Evolutionary conservation across 37 sponge, comb jelly and placozoan species (phyloP), one percentile per base, ranked within the genome.

Genomic region (Ephydatia muelleri): DNA sequence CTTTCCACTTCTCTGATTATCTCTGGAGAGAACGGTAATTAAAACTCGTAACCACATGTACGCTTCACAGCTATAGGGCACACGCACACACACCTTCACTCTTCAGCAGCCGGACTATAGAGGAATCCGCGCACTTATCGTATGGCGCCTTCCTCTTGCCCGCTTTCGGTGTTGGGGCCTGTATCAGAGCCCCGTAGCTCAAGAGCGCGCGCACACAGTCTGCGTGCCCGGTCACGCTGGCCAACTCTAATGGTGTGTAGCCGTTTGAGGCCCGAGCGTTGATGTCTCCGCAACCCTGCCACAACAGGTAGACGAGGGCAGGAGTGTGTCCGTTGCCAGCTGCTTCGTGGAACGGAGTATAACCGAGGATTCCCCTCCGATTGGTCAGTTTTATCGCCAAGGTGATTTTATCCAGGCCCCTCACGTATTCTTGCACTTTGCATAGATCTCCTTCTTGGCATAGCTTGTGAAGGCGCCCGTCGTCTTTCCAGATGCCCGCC

Each of bases 271-370:
- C 78, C 2, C 72, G 77, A 68, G 72, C 76, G 78, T 88, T 88
- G 0, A 82, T 65, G 37, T 25, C 82, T 36, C 9, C 76, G 64
- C 0, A 22, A 14, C 25, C 48, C 48, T 6, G 57, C 1, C 26
- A 5, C 36, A 89, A 76, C 34, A 89, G 67, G 35, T 48, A 72
- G 33, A 84, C 76, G 67, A 89, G 49, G 12, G 79, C 85, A 33
- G 83, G 47, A 2, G 38, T 5, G 12, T 89, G 75, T 33, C 92
- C 92, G 1, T 57, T 76, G 49, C 38, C 78, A 36, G 34, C 81
- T 3, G 94, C 91, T 65, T 94, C 94, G 72, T 94, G 94, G 21
- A 94, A 85, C 5, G 94, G 94, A 23, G 94, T 90, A 82, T 94
- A 94, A 8, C 94, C 94, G 70, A 82, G 90, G 22, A 84, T 83